Percentiles rank a stretch among this genome's conserved stretches.
Evolutionary conservation across 2,888 invertebrate species (phyloP).

Genomic region (Ferrisia virgata): DNA sequence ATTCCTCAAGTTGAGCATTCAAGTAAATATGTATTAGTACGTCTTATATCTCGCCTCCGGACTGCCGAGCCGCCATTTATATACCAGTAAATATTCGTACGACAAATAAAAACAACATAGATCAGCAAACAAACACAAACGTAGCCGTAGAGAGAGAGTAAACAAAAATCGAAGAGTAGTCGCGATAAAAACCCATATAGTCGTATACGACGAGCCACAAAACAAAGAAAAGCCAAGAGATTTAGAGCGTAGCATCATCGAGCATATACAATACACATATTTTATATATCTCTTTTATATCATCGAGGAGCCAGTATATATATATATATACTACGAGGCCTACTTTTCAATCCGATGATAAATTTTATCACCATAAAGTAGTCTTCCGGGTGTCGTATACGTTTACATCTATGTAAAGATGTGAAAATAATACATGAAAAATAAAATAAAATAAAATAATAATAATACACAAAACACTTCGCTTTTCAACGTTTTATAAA

Average conservation of each 20-base stretch:
- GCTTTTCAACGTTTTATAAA: background rate
- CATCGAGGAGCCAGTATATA: background rate
- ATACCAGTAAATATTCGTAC: background rate
- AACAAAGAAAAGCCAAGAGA: background rate
- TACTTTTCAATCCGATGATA: background rate
- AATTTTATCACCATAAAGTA: background rate
- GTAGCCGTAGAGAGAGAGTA: background rate
- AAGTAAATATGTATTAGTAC: too few relatives aligned
- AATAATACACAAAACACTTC: background rate
- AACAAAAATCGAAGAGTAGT: background rate
- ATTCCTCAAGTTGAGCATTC: background rate
- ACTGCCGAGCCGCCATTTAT: background rate
- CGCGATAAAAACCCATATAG: background rate
- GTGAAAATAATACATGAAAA: background rate
- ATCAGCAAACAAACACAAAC: too few relatives aligned
- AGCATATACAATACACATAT: too few relatives aligned
- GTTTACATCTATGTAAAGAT: too few relatives aligned
- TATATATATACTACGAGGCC: background rate
- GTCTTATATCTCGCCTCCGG: background rate
- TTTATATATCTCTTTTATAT: background rate
- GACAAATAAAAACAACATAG: background rate
- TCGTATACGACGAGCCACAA: background rate
- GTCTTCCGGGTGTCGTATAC: background rate
- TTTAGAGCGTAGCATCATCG: background rate
- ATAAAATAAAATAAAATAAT: background rate